Conservation (phyloP, 2,888 invertebrate species). For the Anaspis maculata region DNA sequence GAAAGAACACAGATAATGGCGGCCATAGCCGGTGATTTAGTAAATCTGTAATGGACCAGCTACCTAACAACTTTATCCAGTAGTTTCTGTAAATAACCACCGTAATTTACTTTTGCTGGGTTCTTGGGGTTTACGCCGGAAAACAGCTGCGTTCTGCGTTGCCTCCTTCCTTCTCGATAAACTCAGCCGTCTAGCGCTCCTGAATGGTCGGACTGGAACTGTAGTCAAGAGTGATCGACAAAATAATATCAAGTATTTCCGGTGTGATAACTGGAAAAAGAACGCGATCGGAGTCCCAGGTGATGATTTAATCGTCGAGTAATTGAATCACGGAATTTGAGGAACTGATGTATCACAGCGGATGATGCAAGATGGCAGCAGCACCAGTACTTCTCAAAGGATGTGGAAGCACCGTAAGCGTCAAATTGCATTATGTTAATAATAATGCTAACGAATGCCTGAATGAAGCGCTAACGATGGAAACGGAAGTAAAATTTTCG, state of each 20-base stretch:
- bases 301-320: too few species aligned
- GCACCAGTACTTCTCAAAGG: too few species aligned
- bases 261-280: too few species aligned
- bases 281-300: too few species aligned
- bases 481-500: constrained; percentile 4
- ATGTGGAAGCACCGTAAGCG: constrained; percentile 1
- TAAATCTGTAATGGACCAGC: constrained; percentile 26
- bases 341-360: too few species aligned
- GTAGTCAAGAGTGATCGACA: too few species aligned
- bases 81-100: constrained; percentile 28
- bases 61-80: constrained; percentile 23
- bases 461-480: constrained; percentile 4
- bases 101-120: constrained; percentile 18
- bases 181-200: too few species aligned
- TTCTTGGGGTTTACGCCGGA: constrained; percentile 9
- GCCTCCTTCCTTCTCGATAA: constrained; percentile 16
- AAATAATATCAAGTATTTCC: constrained; percentile 22
- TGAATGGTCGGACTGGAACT: too few species aligned
- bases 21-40: constrained; percentile 22
- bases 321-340: too few species aligned
- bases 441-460: neutral
- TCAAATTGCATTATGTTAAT: neutral
- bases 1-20: constrained; percentile 12
- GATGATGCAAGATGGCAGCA: too few species aligned
- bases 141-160: constrained; percentile 25